Base-by-base conservation (phyloP, 2,888 invertebrate species). In the Helleia helle region DNA sequence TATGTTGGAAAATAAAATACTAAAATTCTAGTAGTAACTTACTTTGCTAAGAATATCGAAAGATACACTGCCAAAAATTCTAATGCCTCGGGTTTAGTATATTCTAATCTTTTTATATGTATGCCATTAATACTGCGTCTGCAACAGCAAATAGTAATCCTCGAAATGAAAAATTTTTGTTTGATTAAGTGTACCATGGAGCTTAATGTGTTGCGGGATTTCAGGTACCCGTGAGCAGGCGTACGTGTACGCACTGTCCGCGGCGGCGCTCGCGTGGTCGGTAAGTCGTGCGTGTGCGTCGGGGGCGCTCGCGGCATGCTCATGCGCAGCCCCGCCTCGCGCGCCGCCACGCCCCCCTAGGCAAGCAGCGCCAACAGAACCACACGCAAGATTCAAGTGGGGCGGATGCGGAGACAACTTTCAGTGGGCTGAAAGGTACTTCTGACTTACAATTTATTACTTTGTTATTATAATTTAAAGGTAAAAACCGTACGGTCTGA, bases 331-430 rank as follows among this genome's bases (percentile, higher is more conserved):
- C 3, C 88, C 91, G 13, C 93, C 93, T 0, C 86, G 87, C 42
- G 90, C 90, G 14, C 87, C 89, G 1, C 81, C 81, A 46, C 85
- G 63, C 24, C 87, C 70, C 40, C 87, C 61, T 80, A 88, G 56
- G 61, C 89, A 62, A 87, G 80, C 87, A 25, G 87, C 90, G 36
- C 93, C 55, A 88, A 91, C 52, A 87, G 94, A 83, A 88, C 90
- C 91, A 4, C 87, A 88, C 42, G 90, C 89, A 1, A 85, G 90
- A 47, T 93, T 93, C 77, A 92, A 93, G 68, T 94, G 94, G 94
- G 93, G 93, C 31, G 95, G 95, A 18, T 95, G 95, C 66, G 92
- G 93, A 0, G 94, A 95, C 62, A 93, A 95, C 72, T 87, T 90
- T 41, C 87, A 88, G 53, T 92, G 91, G 86, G 93, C 91, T 1